A percentile compares a stretch with the other conserved stretches of the same genome.
Evolutionary conservation across 2,888 invertebrate genomes (phyloP).

Genomic region (Cistogaster globosa): DNA sequence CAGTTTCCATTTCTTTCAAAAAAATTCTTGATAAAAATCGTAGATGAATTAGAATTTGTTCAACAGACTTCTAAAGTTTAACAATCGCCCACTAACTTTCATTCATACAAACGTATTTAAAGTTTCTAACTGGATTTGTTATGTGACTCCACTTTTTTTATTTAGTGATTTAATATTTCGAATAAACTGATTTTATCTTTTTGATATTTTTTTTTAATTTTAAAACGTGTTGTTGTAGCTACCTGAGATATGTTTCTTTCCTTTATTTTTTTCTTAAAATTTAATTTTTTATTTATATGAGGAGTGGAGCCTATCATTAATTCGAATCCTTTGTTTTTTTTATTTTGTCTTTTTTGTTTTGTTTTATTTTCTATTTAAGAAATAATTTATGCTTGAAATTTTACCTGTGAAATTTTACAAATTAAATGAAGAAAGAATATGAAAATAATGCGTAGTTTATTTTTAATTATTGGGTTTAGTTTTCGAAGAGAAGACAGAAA

Average conservation of each 20-base stretch:
- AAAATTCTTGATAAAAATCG: too few species aligned
- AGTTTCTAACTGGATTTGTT: neutral
- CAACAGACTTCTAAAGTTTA: neutral
- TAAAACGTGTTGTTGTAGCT: neutral
- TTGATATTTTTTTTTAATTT: too few species aligned
- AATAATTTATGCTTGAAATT: slow-evolving; percentile 12
- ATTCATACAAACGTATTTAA: neutral
- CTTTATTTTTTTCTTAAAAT: neutral
- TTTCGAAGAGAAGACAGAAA: too few species aligned
- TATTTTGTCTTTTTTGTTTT: too few species aligned
- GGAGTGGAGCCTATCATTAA: slow-evolving; percentile 26
- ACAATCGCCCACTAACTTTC: neutral
- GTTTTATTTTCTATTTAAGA: neutral
- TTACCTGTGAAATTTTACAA: slow-evolving; percentile 44
- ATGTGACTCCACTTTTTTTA: neutral
- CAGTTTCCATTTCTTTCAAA: too few species aligned
- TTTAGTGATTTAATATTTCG: neutral
- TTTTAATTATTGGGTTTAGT: neutral
- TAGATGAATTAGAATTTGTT: neutral
- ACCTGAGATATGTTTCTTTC: slow-evolving; percentile 1
- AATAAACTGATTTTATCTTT: neutral
- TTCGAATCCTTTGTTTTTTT: neutral
- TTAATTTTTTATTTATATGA: neutral
- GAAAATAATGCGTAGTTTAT: slow-evolving; percentile 11
- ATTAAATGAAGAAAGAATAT: slow-evolving; percentile 7